Evolutionary conservation across 2,888 invertebrate species (phyloP).

Genomic region (Drosophila testacea): DNA sequence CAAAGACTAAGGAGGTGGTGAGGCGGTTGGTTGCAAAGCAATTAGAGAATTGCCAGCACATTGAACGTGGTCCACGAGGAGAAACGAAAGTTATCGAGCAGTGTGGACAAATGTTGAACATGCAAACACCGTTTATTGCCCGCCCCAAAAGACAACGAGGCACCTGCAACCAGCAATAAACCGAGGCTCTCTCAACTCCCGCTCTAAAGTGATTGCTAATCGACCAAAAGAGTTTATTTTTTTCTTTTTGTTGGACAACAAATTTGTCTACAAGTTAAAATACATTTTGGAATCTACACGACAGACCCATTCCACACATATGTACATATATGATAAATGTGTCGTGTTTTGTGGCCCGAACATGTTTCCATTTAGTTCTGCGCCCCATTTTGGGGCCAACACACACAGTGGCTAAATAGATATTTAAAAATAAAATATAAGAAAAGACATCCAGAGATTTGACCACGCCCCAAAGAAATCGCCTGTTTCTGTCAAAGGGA

Average conservation of each 20-base stretch:
- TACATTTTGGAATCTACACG: constrained; percentile 42
- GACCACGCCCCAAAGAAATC: constrained; percentile 48
- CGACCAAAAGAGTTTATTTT: constrained; percentile 32
- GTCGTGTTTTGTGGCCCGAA: constrained; percentile 65
- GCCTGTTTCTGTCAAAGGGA: constrained; percentile 48
- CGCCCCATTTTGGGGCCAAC: constrained; percentile 22
- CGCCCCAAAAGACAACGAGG: constrained; percentile 30
- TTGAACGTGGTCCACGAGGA: constrained; percentile 28
- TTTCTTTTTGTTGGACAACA: constrained; percentile 28
- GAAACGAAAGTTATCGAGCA: constrained; percentile 70
- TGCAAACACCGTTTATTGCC: constrained; percentile 55
- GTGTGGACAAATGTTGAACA: constrained; percentile 75
- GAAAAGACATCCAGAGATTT: constrained; percentile 30
- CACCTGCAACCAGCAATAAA: constrained; percentile 4
- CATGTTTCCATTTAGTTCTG: constrained; percentile 72
- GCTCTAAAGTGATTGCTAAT: constrained; percentile 44
- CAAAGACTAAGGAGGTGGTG: constrained; percentile 32
- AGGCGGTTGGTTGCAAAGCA: constrained; percentile 51
- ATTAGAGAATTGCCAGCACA: constrained; percentile 71
- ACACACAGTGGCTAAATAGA: not conserved
- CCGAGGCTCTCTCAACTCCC: not conserved
- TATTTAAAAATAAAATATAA: constrained; percentile 32
- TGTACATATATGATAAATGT: constrained; percentile 69
- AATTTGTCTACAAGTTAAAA: constrained; percentile 59
- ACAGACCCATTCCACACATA: constrained; percentile 33